Percentiles rank a stretch among this genome's conserved stretches.
Evolutionary conservation across 2,113 vertebrate species (phyloP).

Genomic region (Campylorhamphus procurvoides): DNA sequence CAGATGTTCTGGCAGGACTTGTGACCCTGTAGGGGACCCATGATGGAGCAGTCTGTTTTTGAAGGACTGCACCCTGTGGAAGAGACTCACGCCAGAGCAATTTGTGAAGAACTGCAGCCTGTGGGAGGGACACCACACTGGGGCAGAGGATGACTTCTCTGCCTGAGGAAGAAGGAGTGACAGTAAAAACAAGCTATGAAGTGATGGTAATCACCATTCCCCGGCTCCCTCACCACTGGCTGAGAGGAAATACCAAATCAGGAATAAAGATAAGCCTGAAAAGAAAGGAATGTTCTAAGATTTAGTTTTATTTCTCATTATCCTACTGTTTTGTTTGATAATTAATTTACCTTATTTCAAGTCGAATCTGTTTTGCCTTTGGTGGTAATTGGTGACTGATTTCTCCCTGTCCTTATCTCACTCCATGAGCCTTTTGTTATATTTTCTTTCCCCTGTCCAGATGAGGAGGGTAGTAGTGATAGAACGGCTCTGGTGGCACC

Average conservation of each 20-base stretch:
- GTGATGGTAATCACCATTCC: not conserved
- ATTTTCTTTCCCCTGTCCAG: not conserved
- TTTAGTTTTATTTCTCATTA: not conserved
- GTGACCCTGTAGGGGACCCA: too few species aligned
- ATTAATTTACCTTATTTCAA: not conserved
- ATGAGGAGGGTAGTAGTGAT: not conserved
- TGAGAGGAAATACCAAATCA: not conserved
- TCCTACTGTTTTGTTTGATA: not conserved
- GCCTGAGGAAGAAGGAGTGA: not conserved
- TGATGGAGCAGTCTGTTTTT: not conserved
- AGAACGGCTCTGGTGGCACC: not conserved
- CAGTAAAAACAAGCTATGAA: not conserved
- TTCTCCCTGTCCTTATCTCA: accelerated
- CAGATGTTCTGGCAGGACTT: not conserved
- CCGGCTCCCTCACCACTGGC: not conserved
- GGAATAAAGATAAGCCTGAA: not conserved
- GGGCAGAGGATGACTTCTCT: not conserved
- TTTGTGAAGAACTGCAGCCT: not conserved
- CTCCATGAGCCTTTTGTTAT: not conserved
- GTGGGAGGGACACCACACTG: not conserved
- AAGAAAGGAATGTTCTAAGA: not conserved
- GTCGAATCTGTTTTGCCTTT: not conserved
- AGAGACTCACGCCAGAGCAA: not conserved
- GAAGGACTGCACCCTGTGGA: not conserved
- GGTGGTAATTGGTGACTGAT: not conserved